Evolutionary conservation across 2,797 vertebrate genomes (phyloP).

Genomic region (Rhinoraja longicauda): DNA sequence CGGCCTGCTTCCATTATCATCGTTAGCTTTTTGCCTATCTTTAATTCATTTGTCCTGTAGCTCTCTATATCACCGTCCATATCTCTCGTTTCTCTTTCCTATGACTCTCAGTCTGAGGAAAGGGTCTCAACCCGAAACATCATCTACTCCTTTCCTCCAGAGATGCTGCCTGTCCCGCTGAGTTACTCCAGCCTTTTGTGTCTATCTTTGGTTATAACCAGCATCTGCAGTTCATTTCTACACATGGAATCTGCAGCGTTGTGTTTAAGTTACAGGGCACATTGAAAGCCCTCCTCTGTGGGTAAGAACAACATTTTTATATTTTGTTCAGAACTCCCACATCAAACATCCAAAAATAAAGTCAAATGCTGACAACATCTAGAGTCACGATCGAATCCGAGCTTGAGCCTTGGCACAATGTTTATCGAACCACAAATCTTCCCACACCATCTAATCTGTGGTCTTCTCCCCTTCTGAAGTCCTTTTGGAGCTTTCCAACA

Average conservation of each 20-base stretch:
- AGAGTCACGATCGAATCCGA: neutral
- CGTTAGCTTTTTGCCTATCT: no score
- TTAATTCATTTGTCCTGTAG: no score
- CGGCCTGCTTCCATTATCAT: no score
- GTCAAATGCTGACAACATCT: slow-evolving; percentile 20
- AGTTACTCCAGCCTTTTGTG: no score
- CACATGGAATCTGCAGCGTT: neutral
- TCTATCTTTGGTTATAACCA: no score
- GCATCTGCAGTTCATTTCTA: no score
- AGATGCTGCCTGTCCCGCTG: no score
- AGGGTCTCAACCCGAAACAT: no score
- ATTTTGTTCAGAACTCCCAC: neutral
- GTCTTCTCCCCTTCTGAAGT: slow-evolving; percentile 11
- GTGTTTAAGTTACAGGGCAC: neutral
- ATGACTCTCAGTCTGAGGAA: no score
- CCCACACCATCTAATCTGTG: neutral
- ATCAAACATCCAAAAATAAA: neutral
- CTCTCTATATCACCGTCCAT: no score
- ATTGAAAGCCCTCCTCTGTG: neutral
- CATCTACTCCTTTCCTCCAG: no score
- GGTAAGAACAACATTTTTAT: neutral
- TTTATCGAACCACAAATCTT: slow-evolving; percentile 12
- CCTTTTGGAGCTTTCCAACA: neutral
- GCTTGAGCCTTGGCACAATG: neutral
- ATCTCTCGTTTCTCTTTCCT: no score